Base-by-base conservation (phyloP, 2,113 vertebrate genomes). In the Psephotus haematonotus region DNA sequence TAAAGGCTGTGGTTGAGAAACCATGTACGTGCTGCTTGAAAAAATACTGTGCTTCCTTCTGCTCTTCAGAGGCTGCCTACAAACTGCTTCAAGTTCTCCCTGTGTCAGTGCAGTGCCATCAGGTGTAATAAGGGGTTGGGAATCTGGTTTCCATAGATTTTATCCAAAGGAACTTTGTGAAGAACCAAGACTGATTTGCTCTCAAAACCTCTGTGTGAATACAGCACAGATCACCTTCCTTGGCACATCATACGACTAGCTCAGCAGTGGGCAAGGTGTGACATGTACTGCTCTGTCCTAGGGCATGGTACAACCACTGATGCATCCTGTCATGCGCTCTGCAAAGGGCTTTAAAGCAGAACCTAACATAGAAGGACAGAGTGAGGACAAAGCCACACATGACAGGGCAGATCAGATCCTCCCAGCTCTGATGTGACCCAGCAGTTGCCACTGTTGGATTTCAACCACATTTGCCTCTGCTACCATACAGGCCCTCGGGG, bases 131-230 rank as follows among this genome's bases (percentile, higher is more conserved):
- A 46, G 20, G 19, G 28, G 22, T n/a, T 20, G 17, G 46, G 22
- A 75, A n/a, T 9, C 15, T 69, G n/a, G 12, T 69, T 91, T 43
- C 80, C 65, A 57, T 1, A 41, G 44, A 6, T 81, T 78, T 57
- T 62, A 59, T 47, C 39, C 80, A 74, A 63, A 86, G 47, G 28
- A 62, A 69, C n/a, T 77, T 31, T 59, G n/a, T 59, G 64, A 62
- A 69, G 77, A 63, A 18, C 9, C 11, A 18, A 55, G 17, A 35
- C 4, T n/a, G 69, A 82, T 69, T 72, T 59, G 8, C 37, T 92
- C 72, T 72, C 47, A 44, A 75, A 64, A 18, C 41, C 7, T 13
- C 44, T 3, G 0, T 0, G 0, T 18, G 35, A 65, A 39, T 7
- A 11, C 27, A 52, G 10, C 60, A 16, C 14, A n/a, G 3, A 3